Evolutionary conservation across 92 coral and sea anemone genomes (phyloP).

Genomic region (Micromussa lordhowensis): DNA sequence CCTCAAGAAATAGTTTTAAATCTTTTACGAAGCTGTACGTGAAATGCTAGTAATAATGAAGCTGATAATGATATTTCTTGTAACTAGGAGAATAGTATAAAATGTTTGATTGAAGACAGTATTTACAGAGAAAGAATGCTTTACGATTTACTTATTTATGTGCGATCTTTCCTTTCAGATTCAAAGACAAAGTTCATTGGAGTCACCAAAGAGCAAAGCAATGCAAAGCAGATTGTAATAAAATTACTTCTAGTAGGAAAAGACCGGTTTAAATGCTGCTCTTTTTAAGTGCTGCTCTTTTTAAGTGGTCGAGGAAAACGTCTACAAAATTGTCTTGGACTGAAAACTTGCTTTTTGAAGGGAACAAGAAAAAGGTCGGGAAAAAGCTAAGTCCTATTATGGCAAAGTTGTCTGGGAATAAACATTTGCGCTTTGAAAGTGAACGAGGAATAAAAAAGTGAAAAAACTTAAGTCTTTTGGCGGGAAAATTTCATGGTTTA

Average conservation of each 20-base stretch:
- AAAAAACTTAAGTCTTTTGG: slow-evolving; percentile 7
- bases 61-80: too few relatives aligned
- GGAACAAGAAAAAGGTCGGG: too few relatives aligned
- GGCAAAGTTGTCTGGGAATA: too few relatives aligned
- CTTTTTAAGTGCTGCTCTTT: not conserved
- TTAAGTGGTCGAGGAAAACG: not conserved
- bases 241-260: not conserved
- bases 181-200: not conserved
- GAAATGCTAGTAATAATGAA: too few relatives aligned
- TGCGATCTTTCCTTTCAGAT: not conserved
- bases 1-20: too few relatives aligned
- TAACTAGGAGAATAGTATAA: too few relatives aligned
- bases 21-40: too few relatives aligned
- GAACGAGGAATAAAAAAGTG: too few relatives aligned
- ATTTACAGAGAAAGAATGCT: not conserved
- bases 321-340: not conserved
- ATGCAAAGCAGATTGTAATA: not conserved
- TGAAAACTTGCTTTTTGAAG: too few relatives aligned
- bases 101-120: not conserved
- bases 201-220: not conserved
- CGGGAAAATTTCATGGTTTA: slow-evolving; percentile 4
- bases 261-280: too few relatives aligned
- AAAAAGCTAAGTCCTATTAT: too few relatives aligned
- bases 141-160: not conserved
- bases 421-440: too few relatives aligned